A percentile compares a stretch with the other conserved stretches of the same genome.
phyloP scores from a whole-genome alignment of 2,113 vertebrate genomes.

The Pedionomus torquatus region DNA sequence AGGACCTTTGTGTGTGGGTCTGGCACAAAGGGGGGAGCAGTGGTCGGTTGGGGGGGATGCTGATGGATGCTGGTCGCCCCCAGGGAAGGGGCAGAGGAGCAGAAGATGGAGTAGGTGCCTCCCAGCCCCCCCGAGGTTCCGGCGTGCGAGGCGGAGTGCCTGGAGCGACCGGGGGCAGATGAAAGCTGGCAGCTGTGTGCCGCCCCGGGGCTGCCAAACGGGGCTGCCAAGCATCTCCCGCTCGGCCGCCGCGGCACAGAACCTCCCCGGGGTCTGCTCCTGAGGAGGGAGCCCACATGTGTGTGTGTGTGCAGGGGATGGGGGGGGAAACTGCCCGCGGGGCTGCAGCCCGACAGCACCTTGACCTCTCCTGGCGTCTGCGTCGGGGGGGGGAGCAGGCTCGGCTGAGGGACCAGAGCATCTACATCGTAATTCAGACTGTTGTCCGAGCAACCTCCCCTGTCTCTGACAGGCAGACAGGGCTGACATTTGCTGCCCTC shows the following conservation, averaged over 20 bases:
- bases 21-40: no score
- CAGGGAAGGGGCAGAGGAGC: conserved; percentile 30
- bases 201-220: conserved; percentile 54
- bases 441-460: conserved; percentile 2
- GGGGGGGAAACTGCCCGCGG: conserved; percentile 18
- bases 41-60: no score
- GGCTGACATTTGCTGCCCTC: conserved; percentile 60
- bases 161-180: conserved; percentile 59
- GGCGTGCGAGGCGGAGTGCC: conserved; percentile 28
- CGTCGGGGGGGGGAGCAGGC: not conserved
- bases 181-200: conserved; percentile 69
- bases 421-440: not conserved
- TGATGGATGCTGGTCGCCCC: no score
- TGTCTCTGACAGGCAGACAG: not conserved
- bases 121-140: not conserved
- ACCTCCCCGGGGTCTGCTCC: conserved; percentile 10
- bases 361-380: conserved; percentile 23
- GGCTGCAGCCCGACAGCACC: conserved; percentile 24
- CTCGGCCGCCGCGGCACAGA: conserved; percentile 40
- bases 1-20: not conserved
- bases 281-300: not conserved
- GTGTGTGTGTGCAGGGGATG: not conserved
- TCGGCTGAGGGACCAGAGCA: not conserved
- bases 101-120: conserved; percentile 13
- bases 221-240: conserved; percentile 52